Percentiles rank a stretch among this genome's conserved stretches.
These are phyloP conservation scores for Eupithecia exiguata DNA, from an alignment of 2,888 invertebrate genomes.

Conservation along the genomic window DNA sequence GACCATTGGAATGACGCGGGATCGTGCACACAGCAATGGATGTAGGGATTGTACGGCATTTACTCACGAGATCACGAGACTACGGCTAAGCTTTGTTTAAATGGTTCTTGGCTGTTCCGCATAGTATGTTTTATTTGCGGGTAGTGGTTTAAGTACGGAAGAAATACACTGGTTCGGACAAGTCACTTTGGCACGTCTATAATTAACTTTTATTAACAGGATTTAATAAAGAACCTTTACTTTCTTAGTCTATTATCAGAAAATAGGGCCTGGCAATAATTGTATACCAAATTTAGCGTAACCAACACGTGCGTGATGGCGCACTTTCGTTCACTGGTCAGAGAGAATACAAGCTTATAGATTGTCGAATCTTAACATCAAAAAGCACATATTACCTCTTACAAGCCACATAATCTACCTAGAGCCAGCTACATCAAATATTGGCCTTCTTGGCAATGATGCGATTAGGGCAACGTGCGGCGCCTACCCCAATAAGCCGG, in stretches of 20 bases:
- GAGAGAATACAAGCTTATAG: not conserved
- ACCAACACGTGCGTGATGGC: not conserved
- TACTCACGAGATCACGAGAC: conserved; percentile 69
- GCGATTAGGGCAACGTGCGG: conserved; percentile 53
- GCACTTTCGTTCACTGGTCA: not conserved
- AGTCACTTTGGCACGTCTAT: conserved; percentile 17
- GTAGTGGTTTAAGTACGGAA: conserved; percentile 7
- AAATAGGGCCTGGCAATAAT: too few species aligned
- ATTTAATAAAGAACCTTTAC: not conserved
- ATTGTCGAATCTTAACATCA: not conserved
- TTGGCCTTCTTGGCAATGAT: conserved; percentile 39
- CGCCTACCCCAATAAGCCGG: conserved; percentile 74
- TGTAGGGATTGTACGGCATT: conserved; percentile 75
- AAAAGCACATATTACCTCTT: not conserved
- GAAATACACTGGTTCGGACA: conserved; percentile 3
- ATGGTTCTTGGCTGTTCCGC: conserved; percentile 58
- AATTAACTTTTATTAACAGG: not conserved
- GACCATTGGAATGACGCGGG: conserved; percentile 49
- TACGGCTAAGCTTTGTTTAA: conserved; percentile 68
- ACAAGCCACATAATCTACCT: not conserved
- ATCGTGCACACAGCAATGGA: conserved; percentile 75
- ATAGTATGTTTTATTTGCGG: conserved; percentile 35
- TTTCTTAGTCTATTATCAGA: not conserved
- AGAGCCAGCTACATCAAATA: conserved; percentile 12
- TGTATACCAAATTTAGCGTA: not conserved